phyloP scores from a whole-genome alignment of 2,797 vertebrate genomes.

The Esox lucius region DNA sequence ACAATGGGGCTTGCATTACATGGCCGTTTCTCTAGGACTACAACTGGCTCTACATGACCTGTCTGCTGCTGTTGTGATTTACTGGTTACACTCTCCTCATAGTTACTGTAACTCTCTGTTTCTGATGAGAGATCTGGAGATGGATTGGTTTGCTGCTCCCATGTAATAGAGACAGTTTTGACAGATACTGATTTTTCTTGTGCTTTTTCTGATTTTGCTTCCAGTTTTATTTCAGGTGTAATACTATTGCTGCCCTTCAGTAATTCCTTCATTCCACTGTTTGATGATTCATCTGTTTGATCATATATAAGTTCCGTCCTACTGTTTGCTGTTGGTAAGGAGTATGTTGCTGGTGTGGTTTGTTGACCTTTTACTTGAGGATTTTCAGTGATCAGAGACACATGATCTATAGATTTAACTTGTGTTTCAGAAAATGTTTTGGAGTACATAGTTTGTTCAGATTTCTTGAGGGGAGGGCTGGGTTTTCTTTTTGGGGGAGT shows the following conservation, averaged over 20 bases:
- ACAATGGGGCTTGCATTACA: slow-evolving; percentile 13
- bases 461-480: slow-evolving; percentile 32
- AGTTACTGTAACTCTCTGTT: slow-evolving; percentile 12
- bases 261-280: slow-evolving; percentile 7
- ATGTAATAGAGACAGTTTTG: slow-evolving; percentile 13
- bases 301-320: neutral
- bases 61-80: slow-evolving; percentile 8
- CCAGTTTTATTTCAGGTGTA: slow-evolving; percentile 15
- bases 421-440: slow-evolving; percentile 28
- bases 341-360: neutral
- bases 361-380: slow-evolving; percentile 18
- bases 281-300: slow-evolving; percentile 9
- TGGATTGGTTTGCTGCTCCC: slow-evolving; percentile 14
- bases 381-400: slow-evolving; percentile 6
- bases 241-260: slow-evolving; percentile 2
- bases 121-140: slow-evolving; percentile 13
- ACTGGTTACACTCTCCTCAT: slow-evolving; percentile 13
- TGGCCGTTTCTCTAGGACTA: slow-evolving; percentile 23
- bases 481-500: slow-evolving; percentile 48
- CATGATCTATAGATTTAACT: slow-evolving; percentile 9
- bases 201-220: slow-evolving; percentile 11
- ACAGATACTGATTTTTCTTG: neutral
- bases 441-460: slow-evolving; percentile 13
- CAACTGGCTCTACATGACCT: slow-evolving; percentile 29
- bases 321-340: neutral